Percentiles rank a stretch among this genome's conserved stretches.
Conservation (phyloP, 2,888 invertebrate genomes). For the Taphrorychus bicolor region DNA sequence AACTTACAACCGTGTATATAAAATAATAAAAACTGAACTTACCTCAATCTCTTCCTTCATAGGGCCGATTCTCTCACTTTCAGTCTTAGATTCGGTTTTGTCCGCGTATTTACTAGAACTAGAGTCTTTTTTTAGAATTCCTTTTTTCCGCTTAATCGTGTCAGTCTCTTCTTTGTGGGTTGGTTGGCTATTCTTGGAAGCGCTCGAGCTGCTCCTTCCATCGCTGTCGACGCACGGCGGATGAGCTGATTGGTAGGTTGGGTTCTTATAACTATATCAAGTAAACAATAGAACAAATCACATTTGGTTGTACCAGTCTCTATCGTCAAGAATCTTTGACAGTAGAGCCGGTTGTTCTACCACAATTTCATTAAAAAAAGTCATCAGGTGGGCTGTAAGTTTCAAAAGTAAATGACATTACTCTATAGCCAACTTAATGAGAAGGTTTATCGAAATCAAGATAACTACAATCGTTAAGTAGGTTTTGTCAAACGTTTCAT, state of each 20-base stretch:
- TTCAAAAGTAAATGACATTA: too few relatives aligned
- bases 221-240: conserved; percentile 60
- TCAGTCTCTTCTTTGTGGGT: conserved; percentile 72
- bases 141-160: conserved; percentile 71
- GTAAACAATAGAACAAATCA: too few relatives aligned
- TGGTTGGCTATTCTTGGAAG: conserved; percentile 71
- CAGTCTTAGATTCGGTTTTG: conserved; percentile 33
- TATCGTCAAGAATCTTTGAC: neutral
- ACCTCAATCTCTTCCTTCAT: conserved; percentile 52
- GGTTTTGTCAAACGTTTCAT: too few relatives aligned
- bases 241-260: conserved; percentile 79
- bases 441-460: too few relatives aligned
- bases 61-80: conserved; percentile 39
- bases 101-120: conserved; percentile 28
- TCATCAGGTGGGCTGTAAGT: too few relatives aligned
- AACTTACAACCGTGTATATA: too few relatives aligned
- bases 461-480: too few relatives aligned
- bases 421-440: too few relatives aligned
- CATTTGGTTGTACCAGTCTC: too few relatives aligned
- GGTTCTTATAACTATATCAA: conserved; percentile 73
- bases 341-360: too few relatives aligned
- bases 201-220: conserved; percentile 18
- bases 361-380: too few relatives aligned
- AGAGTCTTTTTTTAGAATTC: conserved; percentile 72
- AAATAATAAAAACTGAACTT: too few relatives aligned